phyloP scores from a whole-genome alignment of 2,888 invertebrate genomes.

The Galeruca laticollis region DNA sequence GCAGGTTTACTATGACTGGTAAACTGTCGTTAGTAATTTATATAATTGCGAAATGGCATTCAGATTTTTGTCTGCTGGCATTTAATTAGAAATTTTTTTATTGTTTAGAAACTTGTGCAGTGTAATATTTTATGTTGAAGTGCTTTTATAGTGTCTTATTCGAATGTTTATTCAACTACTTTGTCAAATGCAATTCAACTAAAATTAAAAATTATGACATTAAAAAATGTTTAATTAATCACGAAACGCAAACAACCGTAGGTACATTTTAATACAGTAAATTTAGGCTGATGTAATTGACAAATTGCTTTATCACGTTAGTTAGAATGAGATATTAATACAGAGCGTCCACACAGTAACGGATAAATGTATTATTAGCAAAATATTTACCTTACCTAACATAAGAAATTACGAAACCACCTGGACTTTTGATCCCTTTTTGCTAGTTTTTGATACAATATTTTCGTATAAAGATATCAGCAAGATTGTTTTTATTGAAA shows the following conservation, averaged over 20 bases:
- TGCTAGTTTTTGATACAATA: no score
- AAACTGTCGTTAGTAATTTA: slow-evolving; percentile 53
- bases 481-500: no score
- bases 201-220: slow-evolving; percentile 2
- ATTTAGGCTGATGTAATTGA: background rate
- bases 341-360: no score
- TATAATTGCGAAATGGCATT: slow-evolving; percentile 52
- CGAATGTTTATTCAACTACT: slow-evolving; percentile 4
- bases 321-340: no score
- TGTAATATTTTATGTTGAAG: slow-evolving; percentile 13
- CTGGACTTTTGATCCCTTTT: no score
- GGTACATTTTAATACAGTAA: background rate
- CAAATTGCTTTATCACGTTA: background rate
- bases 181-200: slow-evolving; percentile 3
- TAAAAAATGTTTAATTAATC: background rate
- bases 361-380: no score
- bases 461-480: no score
- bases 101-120: slow-evolving; percentile 10
- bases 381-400: no score
- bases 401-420: no score
- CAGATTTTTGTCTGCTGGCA: slow-evolving; percentile 14
- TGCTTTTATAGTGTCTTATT: slow-evolving; percentile 10
- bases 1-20: slow-evolving; percentile 46
- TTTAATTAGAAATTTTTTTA: slow-evolving; percentile 19
- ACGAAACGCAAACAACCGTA: background rate